phyloP scores from a whole-genome alignment of 2,888 invertebrate genomes.

The Rhodophaea formosa region DNA sequence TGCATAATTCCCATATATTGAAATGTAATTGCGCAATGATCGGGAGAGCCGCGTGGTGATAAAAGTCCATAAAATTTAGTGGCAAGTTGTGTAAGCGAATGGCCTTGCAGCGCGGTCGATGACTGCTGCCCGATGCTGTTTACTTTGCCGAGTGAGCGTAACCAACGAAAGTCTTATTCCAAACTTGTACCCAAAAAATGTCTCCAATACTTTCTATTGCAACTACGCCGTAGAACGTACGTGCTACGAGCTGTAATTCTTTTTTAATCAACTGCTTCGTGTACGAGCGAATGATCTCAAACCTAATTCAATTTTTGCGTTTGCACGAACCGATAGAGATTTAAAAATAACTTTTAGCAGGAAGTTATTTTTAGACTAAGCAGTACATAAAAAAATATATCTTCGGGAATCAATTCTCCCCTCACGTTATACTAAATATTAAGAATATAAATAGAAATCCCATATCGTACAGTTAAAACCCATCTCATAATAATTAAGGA shows the following conservation, averaged over 20 bases:
- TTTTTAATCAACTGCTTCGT: neutral
- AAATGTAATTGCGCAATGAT: conserved; percentile 18
- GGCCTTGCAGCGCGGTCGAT: conserved; percentile 72
- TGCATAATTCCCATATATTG: neutral
- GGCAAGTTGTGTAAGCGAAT: conserved; percentile 69
- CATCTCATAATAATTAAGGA: too few relatives aligned
- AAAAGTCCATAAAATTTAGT: conserved; percentile 54
- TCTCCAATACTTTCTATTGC: conserved; percentile 33
- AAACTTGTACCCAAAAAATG: conserved; percentile 45
- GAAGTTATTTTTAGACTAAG: too few relatives aligned
- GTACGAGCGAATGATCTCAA: neutral
- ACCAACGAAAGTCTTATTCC: conserved; percentile 60
- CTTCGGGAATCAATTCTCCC: too few relatives aligned
- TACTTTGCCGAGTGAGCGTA: conserved; percentile 68
- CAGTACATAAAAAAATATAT: too few relatives aligned
- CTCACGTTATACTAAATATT: too few relatives aligned
- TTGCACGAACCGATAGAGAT: too few relatives aligned
- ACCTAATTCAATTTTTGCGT: too few relatives aligned
- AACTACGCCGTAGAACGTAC: conserved; percentile 3
- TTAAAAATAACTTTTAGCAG: too few relatives aligned
- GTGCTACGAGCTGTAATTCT: conserved; percentile 4
- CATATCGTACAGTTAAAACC: too few relatives aligned
- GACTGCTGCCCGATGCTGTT: conserved; percentile 67
- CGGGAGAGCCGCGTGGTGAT: conserved; percentile 31
- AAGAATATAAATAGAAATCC: too few relatives aligned